Evolutionary conservation across 2,888 invertebrate genomes (phyloP).

Genomic region (Spialia ferax): DNA sequence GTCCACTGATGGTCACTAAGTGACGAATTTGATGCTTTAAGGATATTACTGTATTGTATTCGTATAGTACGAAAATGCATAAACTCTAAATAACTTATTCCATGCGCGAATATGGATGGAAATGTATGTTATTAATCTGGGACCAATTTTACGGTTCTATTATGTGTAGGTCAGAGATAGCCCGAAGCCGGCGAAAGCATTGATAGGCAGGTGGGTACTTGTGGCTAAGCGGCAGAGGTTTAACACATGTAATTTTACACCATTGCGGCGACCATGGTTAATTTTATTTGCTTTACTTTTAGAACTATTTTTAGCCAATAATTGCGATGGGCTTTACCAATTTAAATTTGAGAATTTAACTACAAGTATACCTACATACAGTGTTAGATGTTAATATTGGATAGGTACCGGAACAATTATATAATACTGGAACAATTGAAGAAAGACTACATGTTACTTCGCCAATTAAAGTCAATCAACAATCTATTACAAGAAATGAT

Average conservation of each 20-base stretch:
- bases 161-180: conserved; percentile 52
- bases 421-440: no score
- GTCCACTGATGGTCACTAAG: conserved; percentile 53
- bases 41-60: no score
- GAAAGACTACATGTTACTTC: no score
- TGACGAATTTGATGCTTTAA: conserved; percentile 37
- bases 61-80: conserved; percentile 27
- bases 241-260: conserved; percentile 69
- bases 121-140: conserved; percentile 47
- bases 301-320: background rate
- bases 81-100: conserved; percentile 36
- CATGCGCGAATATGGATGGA: conserved; percentile 40
- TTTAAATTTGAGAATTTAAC: background rate
- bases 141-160: conserved; percentile 45
- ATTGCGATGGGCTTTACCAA: background rate
- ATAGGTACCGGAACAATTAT: no score
- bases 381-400: no score
- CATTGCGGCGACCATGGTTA: conserved; percentile 61
- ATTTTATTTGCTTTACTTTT: conserved; percentile 51
- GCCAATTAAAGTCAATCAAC: conserved; percentile 11
- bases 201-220: conserved; percentile 46
- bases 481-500: conserved; percentile 6
- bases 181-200: conserved; percentile 49
- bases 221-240: conserved; percentile 53
- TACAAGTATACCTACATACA: background rate